A percentile compares a stretch with the other conserved stretches of the same genome.
Conservation (phyloP, 2,888 invertebrate genomes). For the Pristionchus exspectatus region DNA sequence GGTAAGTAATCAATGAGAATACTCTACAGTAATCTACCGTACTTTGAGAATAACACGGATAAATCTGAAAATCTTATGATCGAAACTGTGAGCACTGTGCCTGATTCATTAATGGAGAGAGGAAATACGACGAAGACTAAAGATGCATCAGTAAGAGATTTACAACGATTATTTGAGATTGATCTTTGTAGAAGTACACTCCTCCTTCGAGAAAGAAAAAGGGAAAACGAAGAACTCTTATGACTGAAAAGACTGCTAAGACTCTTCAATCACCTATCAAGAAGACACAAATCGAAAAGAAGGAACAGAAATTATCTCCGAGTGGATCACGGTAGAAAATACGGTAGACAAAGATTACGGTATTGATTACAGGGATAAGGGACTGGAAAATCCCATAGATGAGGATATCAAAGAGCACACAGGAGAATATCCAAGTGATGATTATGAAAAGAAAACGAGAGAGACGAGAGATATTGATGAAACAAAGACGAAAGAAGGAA, state of each 20-base stretch:
- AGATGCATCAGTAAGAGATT: neutral
- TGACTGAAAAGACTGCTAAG: neutral
- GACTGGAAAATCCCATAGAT: neutral
- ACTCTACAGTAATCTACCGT: no score
- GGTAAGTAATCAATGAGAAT: neutral
- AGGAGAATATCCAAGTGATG: neutral
- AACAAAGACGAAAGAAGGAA: neutral
- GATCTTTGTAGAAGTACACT: neutral
- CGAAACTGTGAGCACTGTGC: neutral
- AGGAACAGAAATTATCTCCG: neutral
- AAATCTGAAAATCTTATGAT: neutral
- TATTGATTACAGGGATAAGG: slow-evolving; percentile 56
- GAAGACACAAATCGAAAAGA: neutral
- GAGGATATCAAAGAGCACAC: neutral
- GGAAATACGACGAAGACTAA: neutral
- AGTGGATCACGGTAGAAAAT: neutral
- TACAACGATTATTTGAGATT: no score
- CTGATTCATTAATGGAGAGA: neutral
- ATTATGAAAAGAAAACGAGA: neutral
- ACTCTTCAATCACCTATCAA: neutral
- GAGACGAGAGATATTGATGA: neutral
- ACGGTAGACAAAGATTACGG: neutral
- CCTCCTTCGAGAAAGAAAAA: neutral
- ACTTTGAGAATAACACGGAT: neutral
- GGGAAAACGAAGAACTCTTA: neutral